phyloP scores from a whole-genome alignment of 2,888 invertebrate species.

The Rhaphigaster nebulosa region DNA sequence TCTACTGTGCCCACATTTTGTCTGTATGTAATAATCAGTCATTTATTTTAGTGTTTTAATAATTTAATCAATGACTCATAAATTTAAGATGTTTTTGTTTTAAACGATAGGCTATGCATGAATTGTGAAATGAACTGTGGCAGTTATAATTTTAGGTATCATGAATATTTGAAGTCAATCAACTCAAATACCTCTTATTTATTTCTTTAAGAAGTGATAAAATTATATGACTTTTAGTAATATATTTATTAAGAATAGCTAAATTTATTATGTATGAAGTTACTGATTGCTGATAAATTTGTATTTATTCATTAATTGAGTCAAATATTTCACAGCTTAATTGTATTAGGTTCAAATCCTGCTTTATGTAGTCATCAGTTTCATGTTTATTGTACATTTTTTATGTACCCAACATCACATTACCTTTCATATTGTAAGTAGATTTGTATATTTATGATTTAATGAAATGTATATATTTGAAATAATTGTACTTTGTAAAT shows the following conservation, averaged over 20 bases:
- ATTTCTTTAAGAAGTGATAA: conserved; percentile 24
- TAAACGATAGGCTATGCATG: background rate
- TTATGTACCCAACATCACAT: conserved; percentile 44
- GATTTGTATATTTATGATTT: conserved; percentile 54
- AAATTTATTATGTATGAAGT: background rate
- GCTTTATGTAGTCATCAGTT: conserved; percentile 24
- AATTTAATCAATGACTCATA: conserved; percentile 7
- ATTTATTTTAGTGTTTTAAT: conserved; percentile 46
- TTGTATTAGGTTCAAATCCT: conserved; percentile 25
- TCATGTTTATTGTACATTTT: conserved; percentile 25
- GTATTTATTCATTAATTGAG: conserved; percentile 6
- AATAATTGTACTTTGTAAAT: conserved; percentile 45
- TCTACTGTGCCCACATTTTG: conserved; percentile 27
- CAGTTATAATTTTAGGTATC: conserved; percentile 13
- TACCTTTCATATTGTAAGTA: conserved; percentile 43
- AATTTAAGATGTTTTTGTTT: background rate
- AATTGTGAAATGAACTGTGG: background rate
- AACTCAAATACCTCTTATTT: conserved; percentile 52
- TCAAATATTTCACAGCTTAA: conserved; percentile 10
- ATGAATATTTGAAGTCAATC: conserved; percentile 42
- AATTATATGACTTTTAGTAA: conserved; percentile 15
- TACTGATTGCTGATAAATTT: conserved; percentile 15
- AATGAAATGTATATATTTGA: conserved; percentile 47
- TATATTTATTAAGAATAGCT: conserved; percentile 3
- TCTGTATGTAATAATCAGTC: conserved; percentile 26